phyloP scores from a whole-genome alignment of 92 coral and sea anemone species.

The Heliopora coerulea region DNA sequence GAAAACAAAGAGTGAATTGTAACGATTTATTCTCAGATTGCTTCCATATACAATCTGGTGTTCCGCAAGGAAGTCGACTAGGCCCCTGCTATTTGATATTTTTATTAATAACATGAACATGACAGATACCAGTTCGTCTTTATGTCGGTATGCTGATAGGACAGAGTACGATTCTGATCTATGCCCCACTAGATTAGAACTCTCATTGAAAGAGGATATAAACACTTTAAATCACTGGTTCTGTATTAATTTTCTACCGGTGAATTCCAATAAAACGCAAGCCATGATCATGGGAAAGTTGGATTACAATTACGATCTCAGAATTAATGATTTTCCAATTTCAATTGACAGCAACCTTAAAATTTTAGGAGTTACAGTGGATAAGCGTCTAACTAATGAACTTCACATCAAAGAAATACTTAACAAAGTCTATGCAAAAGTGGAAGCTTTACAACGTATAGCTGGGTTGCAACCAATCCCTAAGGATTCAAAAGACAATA shows the following conservation, averaged over 20 bases:
- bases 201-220: constrained; percentile 23
- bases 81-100: too few relatives aligned
- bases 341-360: constrained; percentile 34
- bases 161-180: constrained; percentile 22
- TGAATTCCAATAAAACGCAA: constrained; percentile 49
- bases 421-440: too few relatives aligned
- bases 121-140: too few relatives aligned
- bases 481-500: too few relatives aligned
- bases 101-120: too few relatives aligned
- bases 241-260: constrained; percentile 18
- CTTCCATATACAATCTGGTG: too few relatives aligned
- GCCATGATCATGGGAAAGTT: constrained; percentile 52
- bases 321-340: constrained; percentile 1
- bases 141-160: constrained; percentile 31
- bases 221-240: constrained; percentile 35
- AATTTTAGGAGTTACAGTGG: constrained; percentile 46
- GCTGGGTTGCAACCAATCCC: too few relatives aligned
- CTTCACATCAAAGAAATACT: constrained; percentile 16
- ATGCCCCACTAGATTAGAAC: constrained; percentile 25
- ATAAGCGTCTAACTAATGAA: constrained; percentile 37
- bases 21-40: too few relatives aligned
- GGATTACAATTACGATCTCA: constrained; percentile 17
- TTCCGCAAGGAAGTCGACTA: too few relatives aligned
- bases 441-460: too few relatives aligned
- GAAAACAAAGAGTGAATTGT: too few relatives aligned